Evolutionary conservation across 2,888 invertebrate genomes (phyloP), one percentile per base, ranked within the genome.

Genomic region (Andrena chrysosceles): DNA sequence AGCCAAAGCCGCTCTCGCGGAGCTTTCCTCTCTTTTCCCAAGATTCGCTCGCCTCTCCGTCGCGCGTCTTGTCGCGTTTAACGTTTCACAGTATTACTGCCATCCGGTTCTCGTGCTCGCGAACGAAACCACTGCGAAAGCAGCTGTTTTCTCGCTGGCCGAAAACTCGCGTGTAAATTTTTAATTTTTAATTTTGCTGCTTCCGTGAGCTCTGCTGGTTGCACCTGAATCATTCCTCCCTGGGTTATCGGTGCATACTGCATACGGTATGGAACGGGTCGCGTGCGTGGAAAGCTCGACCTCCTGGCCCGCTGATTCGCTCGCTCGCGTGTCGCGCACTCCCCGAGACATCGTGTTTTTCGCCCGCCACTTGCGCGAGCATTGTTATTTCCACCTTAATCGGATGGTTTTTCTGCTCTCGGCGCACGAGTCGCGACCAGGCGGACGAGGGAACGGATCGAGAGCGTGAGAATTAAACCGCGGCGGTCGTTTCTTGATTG

Each of bases 121-220:
- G 13, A 8, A 5, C 23, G 16, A 23, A 10, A 23, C n/a, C 20
- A 26, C 54, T n/a, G 48, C 26, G 56, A 16, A 49, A 20, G 64
- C 71, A 71, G 54, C 71, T 56, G 71, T 59, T 68, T 49, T 35
- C 35, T n/a, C 59, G 26, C 2, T 10, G 5, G 2, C 10, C 29
- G 10, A 31, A 29, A 49, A 64, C 49, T 35, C 10, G 20, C 54
- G 31, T 13, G 70, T 74, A 52, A 75, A 75, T 81, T 81, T 73
- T 73, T 73, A 72, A 77, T 81, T 77, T 83, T 81, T 83, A 52
- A 81, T 83, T 67, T 56, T 8, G 4, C 69, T 0, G 1, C 35
- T 52, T 33, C 10, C 70, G 60, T 52, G 73, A 5, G 16, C 26
- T 20, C 2, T 5, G 59, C 63, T 33, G 52, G 42, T 48, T 42